phyloP scores from a whole-genome alignment of 2,888 invertebrate species.

The Brachyopa scutellaris region DNA sequence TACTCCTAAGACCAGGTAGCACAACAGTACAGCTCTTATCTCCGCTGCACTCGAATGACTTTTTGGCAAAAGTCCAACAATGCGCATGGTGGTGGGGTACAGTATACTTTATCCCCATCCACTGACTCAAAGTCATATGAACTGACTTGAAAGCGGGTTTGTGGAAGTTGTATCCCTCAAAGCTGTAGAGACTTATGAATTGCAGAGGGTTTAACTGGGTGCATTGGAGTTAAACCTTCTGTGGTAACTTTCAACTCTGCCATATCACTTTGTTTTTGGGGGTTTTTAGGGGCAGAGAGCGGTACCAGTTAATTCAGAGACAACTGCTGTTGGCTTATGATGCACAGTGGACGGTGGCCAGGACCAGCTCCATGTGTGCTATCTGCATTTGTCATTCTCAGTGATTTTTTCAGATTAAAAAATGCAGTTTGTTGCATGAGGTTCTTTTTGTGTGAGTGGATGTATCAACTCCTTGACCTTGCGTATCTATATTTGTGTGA shows the following conservation, averaged over 20 bases:
- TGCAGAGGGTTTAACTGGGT: slow-evolving; percentile 13
- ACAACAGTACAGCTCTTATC: slow-evolving; percentile 50
- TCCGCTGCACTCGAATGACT: slow-evolving; percentile 63
- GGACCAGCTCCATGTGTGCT: background rate
- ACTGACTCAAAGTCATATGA: slow-evolving; percentile 29
- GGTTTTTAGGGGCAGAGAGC: slow-evolving; percentile 15
- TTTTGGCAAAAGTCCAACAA: slow-evolving; percentile 65
- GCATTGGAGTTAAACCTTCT: slow-evolving; percentile 41
- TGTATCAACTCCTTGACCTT: no score
- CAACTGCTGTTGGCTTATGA: slow-evolving; percentile 25
- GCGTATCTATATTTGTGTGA: no score
- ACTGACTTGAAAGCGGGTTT: background rate
- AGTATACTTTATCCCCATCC: background rate
- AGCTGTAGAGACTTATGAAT: slow-evolving; percentile 32
- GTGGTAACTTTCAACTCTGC: slow-evolving; percentile 41
- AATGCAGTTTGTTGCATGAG: slow-evolving; percentile 23
- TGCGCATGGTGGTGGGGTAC: slow-evolving; percentile 17
- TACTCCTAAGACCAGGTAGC: slow-evolving; percentile 36
- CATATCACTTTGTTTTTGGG: slow-evolving; percentile 11
- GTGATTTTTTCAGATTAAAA: slow-evolving; percentile 44
- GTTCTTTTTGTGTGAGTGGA: background rate
- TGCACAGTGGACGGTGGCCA: slow-evolving; percentile 6
- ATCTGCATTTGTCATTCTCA: slow-evolving; percentile 21
- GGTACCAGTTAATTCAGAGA: slow-evolving; percentile 36
- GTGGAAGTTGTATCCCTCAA: background rate